These are phyloP conservation scores for Yponomeuta evonymella DNA, from an alignment of 2,888 invertebrate genomes.

Conservation along the genomic window DNA sequence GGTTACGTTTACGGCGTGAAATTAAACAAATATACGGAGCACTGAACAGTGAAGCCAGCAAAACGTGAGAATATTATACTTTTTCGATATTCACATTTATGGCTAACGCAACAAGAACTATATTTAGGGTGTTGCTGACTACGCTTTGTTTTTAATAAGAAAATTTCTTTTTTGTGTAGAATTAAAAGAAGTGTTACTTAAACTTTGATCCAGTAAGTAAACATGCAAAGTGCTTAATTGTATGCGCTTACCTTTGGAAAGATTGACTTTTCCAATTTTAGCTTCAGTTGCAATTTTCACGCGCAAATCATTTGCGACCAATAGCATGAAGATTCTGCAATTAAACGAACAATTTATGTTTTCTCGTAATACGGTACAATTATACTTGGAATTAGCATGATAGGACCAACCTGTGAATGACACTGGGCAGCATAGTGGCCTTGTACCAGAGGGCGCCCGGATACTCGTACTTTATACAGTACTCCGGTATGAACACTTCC, in stretches of 20 bases:
- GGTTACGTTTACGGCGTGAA: background rate
- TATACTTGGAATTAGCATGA: background rate
- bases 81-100: too few species aligned
- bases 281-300: slow-evolving; percentile 64
- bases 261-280: slow-evolving; percentile 42
- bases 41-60: too few species aligned
- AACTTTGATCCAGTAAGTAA: too few species aligned
- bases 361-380: too few species aligned
- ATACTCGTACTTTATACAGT: slow-evolving; percentile 83
- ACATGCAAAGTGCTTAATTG: background rate
- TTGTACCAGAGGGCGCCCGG: slow-evolving; percentile 90
- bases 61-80: too few species aligned
- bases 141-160: too few species aligned
- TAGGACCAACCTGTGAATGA: slow-evolving; percentile 81
- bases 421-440: slow-evolving; percentile 87
- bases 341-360: background rate
- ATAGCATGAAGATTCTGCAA: slow-evolving; percentile 71
- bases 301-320: slow-evolving; percentile 85
- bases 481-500: slow-evolving; percentile 90
- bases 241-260: slow-evolving; percentile 36
- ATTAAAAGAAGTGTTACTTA: too few species aligned
- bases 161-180: too few species aligned
- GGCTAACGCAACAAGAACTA: too few species aligned
- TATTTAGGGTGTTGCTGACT: too few species aligned
- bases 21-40: background rate